Evolutionary conservation across 2,888 invertebrate genomes (phyloP), one percentile per base, ranked within the genome.

Genomic region (Linnaemya tessellans): DNA sequence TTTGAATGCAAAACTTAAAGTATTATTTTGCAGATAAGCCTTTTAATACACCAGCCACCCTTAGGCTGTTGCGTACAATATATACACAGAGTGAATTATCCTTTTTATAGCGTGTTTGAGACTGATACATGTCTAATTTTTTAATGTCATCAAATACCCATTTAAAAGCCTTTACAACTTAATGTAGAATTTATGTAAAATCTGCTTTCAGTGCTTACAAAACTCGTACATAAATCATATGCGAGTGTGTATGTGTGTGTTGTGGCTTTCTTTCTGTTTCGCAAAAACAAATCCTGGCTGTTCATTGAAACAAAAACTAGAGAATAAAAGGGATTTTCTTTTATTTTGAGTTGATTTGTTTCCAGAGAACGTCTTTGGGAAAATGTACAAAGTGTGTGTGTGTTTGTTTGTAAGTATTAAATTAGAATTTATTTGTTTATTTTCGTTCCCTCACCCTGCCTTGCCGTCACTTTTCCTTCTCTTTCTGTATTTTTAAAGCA

Each of bases 171-270:
- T 77, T 84, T 84, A 80, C 80, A 77, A 80, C 54, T 73, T 84
- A 84, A 84, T 84, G 80, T 77, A 73, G 75, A 77, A 84, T 80
- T 77, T 84, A 80, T 80, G 80, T 80, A 73, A 84, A 84, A 77
- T 71, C 30, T 49, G 35, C 30, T 43, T 54, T 43, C 30, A 65
- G 54, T 43, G 64, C 4, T 68, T 68, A 30, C 5, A 35, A 51
- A 8, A 18, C 20, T 20, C 20, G 0, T 10, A 25, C 43, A 22
- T 15, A 22, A 22, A 64, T 22, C 35, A 35, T n/a, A 3, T 22
- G 7, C 30, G 20, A n/a, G n/a, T n/a, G n/a, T n/a, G n/a, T n/a
- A n/a, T n/a, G n/a, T n/a, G n/a, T n/a, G n/a, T n/a, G n/a, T n/a
- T n/a, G n/a, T 35, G 22, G n/a, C n/a, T 4, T 71, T 58, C n/a